Evolutionary conservation across 2,797 vertebrate genomes (phyloP).

Genomic region (Leuciscus waleckii): DNA sequence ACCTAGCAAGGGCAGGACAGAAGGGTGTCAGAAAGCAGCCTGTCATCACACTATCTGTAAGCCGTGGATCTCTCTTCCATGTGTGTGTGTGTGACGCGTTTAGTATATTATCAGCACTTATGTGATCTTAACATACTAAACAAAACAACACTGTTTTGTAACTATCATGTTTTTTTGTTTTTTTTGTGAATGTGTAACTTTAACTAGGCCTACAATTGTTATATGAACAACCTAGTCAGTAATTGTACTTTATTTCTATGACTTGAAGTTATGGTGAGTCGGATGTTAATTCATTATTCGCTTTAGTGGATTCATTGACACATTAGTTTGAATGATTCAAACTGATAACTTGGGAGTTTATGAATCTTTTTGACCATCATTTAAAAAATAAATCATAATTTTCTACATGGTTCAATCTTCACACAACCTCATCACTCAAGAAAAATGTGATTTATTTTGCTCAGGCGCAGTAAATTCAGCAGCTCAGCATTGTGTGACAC

Average conservation of each 20-base stretch:
- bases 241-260: neutral
- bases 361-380: neutral
- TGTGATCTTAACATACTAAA: neutral
- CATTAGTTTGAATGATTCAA: neutral
- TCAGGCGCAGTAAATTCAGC: neutral
- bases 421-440: neutral
- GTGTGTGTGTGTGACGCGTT: neutral
- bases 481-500: neutral
- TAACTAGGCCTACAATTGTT: neutral
- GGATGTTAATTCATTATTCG: neutral
- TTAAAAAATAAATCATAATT: neutral
- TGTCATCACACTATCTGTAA: neutral
- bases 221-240: neutral
- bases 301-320: neutral
- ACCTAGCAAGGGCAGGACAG: constrained; percentile 46
- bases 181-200: neutral
- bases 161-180: neutral
- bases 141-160: neutral
- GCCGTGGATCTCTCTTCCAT: neutral
- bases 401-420: neutral
- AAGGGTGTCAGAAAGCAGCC: constrained; percentile 19
- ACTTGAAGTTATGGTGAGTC: neutral
- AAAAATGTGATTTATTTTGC: neutral
- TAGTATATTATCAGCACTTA: neutral
- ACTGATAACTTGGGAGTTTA: neutral